A percentile compares a stretch with the other conserved stretches of the same genome.
phyloP scores from a whole-genome alignment of 2,888 invertebrate genomes.

The Emmelina monodactyla region DNA sequence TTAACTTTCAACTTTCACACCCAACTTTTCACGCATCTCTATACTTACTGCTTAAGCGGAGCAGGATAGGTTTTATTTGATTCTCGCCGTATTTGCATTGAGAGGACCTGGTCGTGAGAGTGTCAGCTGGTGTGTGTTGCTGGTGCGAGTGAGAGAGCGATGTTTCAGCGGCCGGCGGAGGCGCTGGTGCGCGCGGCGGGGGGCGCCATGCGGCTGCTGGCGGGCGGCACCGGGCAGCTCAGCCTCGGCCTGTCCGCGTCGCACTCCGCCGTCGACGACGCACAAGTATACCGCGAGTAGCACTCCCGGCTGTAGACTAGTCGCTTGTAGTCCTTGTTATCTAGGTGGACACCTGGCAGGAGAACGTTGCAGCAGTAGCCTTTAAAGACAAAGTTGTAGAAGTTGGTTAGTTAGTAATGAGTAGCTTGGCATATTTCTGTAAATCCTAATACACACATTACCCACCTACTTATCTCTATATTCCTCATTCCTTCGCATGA shows the following conservation, averaged over 20 bases:
- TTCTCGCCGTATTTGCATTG: too few species aligned
- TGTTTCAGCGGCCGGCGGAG: conserved; percentile 77
- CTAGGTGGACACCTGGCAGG: neutral
- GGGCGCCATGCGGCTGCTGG: conserved; percentile 79
- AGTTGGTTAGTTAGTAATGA: too few species aligned
- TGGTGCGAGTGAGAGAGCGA: conserved; percentile 26
- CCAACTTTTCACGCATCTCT: too few species aligned
- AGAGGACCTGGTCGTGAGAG: too few species aligned
- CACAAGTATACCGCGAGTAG: conserved; percentile 43
- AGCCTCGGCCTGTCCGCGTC: conserved; percentile 74
- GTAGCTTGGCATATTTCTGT: too few species aligned
- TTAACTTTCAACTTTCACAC: neutral
- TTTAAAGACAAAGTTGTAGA: neutral
- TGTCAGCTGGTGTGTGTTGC: too few species aligned
- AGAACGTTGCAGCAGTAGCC: conserved; percentile 1
- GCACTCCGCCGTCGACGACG: conserved; percentile 61
- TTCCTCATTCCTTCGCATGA: neutral
- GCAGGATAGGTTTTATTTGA: too few species aligned
- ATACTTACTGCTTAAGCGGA: too few species aligned
- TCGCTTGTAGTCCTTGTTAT: neutral
- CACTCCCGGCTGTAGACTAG: neutral
- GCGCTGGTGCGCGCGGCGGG: conserved; percentile 82
- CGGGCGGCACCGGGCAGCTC: conserved; percentile 75
- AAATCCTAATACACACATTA: too few species aligned
- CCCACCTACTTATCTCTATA: neutral